Percentiles rank a stretch among this genome's conserved stretches.
phyloP scores from a whole-genome alignment of 2,113 vertebrate species.

The Actenoides lindsayi region DNA sequence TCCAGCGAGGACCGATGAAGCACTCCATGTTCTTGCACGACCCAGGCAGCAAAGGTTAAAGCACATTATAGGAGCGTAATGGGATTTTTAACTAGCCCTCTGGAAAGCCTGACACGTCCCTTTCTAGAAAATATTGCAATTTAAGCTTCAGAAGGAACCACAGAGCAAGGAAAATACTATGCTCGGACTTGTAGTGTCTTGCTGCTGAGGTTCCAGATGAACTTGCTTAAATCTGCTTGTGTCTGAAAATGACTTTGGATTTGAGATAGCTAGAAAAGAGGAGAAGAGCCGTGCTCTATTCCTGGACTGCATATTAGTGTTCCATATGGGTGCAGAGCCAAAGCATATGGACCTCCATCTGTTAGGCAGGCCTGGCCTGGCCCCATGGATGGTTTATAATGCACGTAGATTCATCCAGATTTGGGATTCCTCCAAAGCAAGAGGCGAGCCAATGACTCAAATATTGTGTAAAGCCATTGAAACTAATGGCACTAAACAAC shows the following conservation, averaged over 20 bases:
- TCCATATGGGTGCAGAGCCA: constrained; percentile 73
- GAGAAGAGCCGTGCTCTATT: constrained; percentile 62
- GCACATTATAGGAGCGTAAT: not conserved
- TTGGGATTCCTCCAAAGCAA: constrained; percentile 77
- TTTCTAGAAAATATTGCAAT: constrained; percentile 36
- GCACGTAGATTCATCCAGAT: constrained; percentile 65
- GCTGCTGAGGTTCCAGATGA: constrained; percentile 35
- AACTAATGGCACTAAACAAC: constrained; percentile 77
- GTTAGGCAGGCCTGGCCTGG: constrained; percentile 70
- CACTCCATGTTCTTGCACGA: not conserved
- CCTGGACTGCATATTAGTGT: constrained; percentile 58
- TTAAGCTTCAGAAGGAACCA: not conserved
- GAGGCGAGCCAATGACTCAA: constrained; percentile 74
- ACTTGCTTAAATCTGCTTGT: not conserved
- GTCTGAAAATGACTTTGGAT: constrained; percentile 10
- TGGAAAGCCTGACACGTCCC: not conserved
- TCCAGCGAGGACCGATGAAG: not conserved
- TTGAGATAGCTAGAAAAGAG: constrained; percentile 25
- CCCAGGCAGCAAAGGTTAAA: constrained; percentile 33
- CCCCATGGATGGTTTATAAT: constrained; percentile 73
- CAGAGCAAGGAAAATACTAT: constrained; percentile 38
- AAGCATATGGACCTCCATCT: constrained; percentile 80
- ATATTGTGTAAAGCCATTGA: constrained; percentile 78
- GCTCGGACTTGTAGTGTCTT: not conserved
- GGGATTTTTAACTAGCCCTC: not conserved